phyloP scores from a whole-genome alignment of 2,113 vertebrate species.

The Natator depressus region DNA sequence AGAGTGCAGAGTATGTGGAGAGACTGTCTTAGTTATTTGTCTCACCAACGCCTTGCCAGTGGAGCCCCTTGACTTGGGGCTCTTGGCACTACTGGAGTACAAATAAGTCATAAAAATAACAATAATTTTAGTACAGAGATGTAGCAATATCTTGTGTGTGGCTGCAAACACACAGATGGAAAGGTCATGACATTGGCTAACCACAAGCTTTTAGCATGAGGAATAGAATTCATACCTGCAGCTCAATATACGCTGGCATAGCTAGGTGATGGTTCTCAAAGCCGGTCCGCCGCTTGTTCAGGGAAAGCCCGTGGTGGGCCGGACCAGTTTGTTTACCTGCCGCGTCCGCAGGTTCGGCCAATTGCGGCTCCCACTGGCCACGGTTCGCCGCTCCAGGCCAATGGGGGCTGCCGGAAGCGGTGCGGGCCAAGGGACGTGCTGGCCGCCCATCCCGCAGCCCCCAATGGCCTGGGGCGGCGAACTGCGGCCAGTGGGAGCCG shows the following conservation, averaged over 20 bases:
- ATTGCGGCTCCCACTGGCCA: too few relatives aligned
- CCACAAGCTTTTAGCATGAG: fast-evolving
- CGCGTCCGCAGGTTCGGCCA: too few relatives aligned
- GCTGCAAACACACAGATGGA: background rate
- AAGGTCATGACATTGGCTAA: background rate
- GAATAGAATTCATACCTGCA: fast-evolving
- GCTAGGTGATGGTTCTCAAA: background rate
- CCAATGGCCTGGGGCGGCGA: too few relatives aligned
- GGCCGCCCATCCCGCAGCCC: too few relatives aligned
- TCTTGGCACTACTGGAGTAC: background rate
- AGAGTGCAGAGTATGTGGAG: fast-evolving
- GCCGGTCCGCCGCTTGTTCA: too few relatives aligned
- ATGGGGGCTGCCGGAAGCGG: too few relatives aligned
- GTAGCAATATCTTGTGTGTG: fast-evolving
- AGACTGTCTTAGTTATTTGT: background rate
- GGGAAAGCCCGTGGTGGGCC: too few relatives aligned
- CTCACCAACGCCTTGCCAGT: background rate
- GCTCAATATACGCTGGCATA: background rate
- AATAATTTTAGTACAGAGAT: background rate
- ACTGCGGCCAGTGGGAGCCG: too few relatives aligned
- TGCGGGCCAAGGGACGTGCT: too few relatives aligned
- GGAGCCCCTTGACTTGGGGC: background rate
- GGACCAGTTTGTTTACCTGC: too few relatives aligned
- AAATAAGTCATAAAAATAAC: background rate
- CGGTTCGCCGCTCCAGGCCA: too few relatives aligned